Conservation (phyloP, 2,888 invertebrate genomes). For the Macroteleia sp. region DNA sequence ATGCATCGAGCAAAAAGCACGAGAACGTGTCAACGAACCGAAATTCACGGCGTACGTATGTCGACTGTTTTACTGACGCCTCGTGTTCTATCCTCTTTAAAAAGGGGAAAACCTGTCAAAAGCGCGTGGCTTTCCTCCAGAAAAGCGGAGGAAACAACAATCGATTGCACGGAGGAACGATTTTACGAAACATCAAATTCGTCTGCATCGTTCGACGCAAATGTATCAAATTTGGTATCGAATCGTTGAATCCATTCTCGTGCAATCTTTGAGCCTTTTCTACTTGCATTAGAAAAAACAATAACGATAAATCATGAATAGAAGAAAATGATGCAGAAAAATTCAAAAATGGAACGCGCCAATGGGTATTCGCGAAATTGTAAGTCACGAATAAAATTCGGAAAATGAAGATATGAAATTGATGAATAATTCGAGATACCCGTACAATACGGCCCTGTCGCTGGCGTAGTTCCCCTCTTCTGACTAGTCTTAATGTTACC, state of each 20-base stretch:
- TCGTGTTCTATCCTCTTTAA: slow-evolving; percentile 56
- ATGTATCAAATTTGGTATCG: slow-evolving; percentile 20
- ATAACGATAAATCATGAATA: not conserved
- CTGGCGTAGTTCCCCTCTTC: slow-evolving; percentile 74
- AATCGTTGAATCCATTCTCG: slow-evolving; percentile 6
- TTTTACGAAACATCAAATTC: slow-evolving; percentile 43
- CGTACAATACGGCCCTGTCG: slow-evolving; percentile 73
- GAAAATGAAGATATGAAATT: slow-evolving; percentile 24
- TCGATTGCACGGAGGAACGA: slow-evolving; percentile 33
- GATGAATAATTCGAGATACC: slow-evolving; percentile 31
- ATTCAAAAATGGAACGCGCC: no score
- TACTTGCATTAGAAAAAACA: no score
- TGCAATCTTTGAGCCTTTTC: no score
- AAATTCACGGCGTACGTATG: slow-evolving; percentile 33
- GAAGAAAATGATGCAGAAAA: not conserved
- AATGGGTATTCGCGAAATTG: no score
- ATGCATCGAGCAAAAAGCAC: slow-evolving; percentile 14
- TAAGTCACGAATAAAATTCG: slow-evolving; percentile 18
- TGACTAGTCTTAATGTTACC: slow-evolving; percentile 64
- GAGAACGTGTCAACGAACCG: slow-evolving; percentile 50
- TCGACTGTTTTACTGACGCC: slow-evolving; percentile 22
- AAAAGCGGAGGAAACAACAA: slow-evolving; percentile 20
- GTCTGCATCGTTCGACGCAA: slow-evolving; percentile 19
- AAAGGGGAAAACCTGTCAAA: slow-evolving; percentile 52
- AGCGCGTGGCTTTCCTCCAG: slow-evolving; percentile 51